Evolutionary conservation across 1,140 invertebrate species (phyloP), one percentile per base, ranked within the genome.

Genomic region (Ladona fulva): DNA sequence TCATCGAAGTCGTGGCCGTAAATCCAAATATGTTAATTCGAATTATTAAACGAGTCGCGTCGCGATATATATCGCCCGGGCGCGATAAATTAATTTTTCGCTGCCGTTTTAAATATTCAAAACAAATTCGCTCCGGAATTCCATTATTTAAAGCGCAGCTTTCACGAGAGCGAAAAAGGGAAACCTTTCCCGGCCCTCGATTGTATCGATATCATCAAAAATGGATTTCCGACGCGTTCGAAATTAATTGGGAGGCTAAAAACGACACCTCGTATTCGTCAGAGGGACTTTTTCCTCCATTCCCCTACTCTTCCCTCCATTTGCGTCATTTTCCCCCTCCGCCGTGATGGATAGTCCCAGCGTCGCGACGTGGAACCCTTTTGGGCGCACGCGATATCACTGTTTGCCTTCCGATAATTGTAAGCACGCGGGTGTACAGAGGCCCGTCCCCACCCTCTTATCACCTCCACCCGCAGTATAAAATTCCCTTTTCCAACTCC

Each of bases 151-250:
- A 66, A 19, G 52, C 52, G 14, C 44, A 19, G 10, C 10, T 10
- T 52, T 52, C 19, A 52, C 19, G 44, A 52, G 44, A 10, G 19
- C 44, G 44, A 52, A 52, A 52, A 52, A 66, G n/a, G n/a, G 14
- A 66, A 19, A 19, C n/a, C 1, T 3, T 3, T 66, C n/a, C n/a
- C 52, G 44, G 10, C 19, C 52, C 12, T 12, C n/a, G 52, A 66
- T 66, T 66, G 52, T 12, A 66, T 66, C 52, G 52, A 66, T 66
- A 66, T 66, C 52, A 66, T 66, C 52, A 66, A 66, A 66, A 66
- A 66, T 66, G 52, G n/a, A 66, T 66, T 66, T 12, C 52, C 52
- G 52, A 12, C 52, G 52, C 52, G 52, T 66, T 66, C 52, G 1
- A 66, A 66, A 66, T 66, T 66, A 66, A 66, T 66, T 66, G 52